These are phyloP conservation scores for Notospermus geniculatus DNA, from an alignment of 1,140 invertebrate genomes.

Conservation along the genomic window DNA sequence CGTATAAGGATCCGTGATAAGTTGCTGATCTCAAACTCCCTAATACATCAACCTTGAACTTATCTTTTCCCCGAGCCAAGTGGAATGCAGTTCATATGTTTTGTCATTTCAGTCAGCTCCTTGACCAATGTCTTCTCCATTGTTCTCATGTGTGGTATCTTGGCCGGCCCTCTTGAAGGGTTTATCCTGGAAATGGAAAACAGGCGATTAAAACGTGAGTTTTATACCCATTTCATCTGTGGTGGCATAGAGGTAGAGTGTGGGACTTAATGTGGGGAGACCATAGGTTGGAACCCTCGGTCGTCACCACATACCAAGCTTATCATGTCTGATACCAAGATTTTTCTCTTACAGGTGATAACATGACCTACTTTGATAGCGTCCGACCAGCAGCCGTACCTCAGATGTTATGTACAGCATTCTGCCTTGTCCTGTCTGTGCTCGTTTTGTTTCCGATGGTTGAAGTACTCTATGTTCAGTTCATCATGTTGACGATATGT, in stretches of 20 bases:
- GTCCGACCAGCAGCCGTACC: neutral
- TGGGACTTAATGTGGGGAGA: no score
- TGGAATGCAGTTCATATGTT: no score
- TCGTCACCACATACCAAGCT: no score
- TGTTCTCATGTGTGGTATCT: neutral
- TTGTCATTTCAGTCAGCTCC: slow-evolving; percentile 2
- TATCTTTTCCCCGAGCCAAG: no score
- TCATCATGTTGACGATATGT: neutral
- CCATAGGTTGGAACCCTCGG: no score
- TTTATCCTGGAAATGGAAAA: neutral
- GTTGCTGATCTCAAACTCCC: no score
- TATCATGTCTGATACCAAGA: no score
- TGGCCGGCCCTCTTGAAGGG: neutral
- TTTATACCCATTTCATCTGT: no score
- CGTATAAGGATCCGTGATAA: no score
- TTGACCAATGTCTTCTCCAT: neutral
- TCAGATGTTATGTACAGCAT: neutral
- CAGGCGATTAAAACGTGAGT: neutral
- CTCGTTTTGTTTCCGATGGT: neutral
- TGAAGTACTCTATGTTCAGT: neutral
- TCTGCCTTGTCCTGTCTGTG: neutral
- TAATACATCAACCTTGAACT: no score
- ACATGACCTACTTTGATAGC: neutral
- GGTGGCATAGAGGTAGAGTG: no score
- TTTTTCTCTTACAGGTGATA: neutral